These are phyloP conservation scores for human DNA, from an alignment of 2,113 vertebrate genomes.

Conservation along the genomic window GRCh38 chr1:184918501-184919000, in stretches of 20 bases:
- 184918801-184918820: background rate
- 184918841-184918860: background rate
- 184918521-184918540: background rate
- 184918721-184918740: background rate
- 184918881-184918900: background rate
- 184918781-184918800: background rate
- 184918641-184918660: background rate
- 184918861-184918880: background rate
- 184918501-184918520: rapidly evolving
- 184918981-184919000: background rate
- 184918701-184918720: background rate
- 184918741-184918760: no score
- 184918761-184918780: no score
- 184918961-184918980: background rate
- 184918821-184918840: background rate
- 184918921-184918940: background rate
- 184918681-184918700: background rate
- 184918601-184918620: background rate
- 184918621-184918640: background rate
- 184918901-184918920: background rate
- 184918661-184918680: background rate
- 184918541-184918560: background rate
- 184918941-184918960: background rate
- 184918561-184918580: background rate
- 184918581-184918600: background rate